Conservation (phyloP, 2,797 vertebrate genomes). For the Sebastes dallii region DNA sequence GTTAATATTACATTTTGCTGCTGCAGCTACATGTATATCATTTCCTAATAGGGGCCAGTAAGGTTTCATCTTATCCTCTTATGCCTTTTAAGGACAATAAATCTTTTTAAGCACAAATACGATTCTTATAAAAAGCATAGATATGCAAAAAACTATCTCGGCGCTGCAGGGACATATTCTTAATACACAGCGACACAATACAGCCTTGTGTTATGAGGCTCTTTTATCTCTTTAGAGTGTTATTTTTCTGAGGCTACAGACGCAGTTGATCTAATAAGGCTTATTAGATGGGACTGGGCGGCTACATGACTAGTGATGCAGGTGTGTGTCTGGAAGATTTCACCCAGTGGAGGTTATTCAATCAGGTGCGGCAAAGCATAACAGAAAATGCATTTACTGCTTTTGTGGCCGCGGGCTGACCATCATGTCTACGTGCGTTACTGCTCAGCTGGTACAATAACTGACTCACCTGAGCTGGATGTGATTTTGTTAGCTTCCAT, state of each 20-base stretch:
- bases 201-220: constrained; percentile 16
- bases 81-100: constrained; percentile 6
- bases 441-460: constrained; percentile 29
- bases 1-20: neutral
- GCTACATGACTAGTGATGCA: constrained; percentile 65
- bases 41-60: neutral
- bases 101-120: constrained; percentile 7
- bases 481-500: constrained; percentile 30
- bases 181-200: constrained; percentile 14
- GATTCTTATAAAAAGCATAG: constrained; percentile 12
- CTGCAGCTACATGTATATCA: neutral
- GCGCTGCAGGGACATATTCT: neutral
- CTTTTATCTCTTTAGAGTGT: constrained; percentile 29
- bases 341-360: constrained; percentile 55
- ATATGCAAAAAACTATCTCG: neutral
- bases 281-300: constrained; percentile 56
- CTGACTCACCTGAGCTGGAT: constrained; percentile 1
- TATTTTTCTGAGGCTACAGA: constrained; percentile 43
- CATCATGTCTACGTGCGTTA: constrained; percentile 41
- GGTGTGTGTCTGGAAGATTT: constrained; percentile 60
- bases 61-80: constrained; percentile 2
- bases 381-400: constrained; percentile 65
- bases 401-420: constrained; percentile 43
- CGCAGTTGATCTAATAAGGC: constrained; percentile 72
- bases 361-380: constrained; percentile 46